Conservation (phyloP, 1,140 invertebrate species). For the Harpegnathos saltator region DNA sequence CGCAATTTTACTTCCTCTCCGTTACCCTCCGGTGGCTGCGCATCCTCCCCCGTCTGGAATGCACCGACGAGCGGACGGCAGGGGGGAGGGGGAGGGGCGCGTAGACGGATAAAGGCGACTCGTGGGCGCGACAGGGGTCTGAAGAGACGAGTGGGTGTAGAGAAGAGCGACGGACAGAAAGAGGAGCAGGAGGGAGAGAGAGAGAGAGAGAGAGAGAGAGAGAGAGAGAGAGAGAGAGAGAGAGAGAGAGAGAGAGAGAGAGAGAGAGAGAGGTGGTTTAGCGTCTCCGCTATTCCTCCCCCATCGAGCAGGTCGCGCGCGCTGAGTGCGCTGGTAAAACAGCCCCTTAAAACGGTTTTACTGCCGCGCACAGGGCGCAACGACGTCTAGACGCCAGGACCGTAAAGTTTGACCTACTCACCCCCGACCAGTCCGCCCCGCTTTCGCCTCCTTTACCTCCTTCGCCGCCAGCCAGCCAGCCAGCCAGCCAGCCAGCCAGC, state of each 20-base stretch:
- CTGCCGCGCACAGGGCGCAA: slow-evolving; percentile 84
- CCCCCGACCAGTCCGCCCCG: slow-evolving; percentile 73
- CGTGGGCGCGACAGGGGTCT: slow-evolving; percentile 6
- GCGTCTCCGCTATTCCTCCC: slow-evolving; percentile 61
- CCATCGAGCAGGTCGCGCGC: slow-evolving; percentile 72
- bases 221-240: not conserved
- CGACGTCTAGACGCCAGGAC: slow-evolving; percentile 85
- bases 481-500: not conserved
- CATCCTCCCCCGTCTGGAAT: slow-evolving; percentile 60
- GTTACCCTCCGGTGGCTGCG: slow-evolving; percentile 46
- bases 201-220: too few relatives aligned
- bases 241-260: too few relatives aligned
- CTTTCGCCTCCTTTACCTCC: slow-evolving; percentile 36
- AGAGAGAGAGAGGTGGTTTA: slow-evolving; percentile 27
- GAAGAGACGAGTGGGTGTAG: slow-evolving; percentile 1
- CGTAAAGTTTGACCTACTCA: slow-evolving; percentile 86
- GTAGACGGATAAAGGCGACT: slow-evolving; percentile 64
- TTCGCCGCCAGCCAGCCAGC: slow-evolving; percentile 16
- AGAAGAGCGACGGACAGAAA: too few relatives aligned
- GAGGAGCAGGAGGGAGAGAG: too few relatives aligned
- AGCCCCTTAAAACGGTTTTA: slow-evolving; percentile 86
- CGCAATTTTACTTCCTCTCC: slow-evolving; percentile 64
- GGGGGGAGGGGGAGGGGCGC: slow-evolving; percentile 10
- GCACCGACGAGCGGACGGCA: slow-evolving; percentile 32
- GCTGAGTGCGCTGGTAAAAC: slow-evolving; percentile 84